Percentiles rank a stretch among this genome's conserved stretches.
Evolutionary conservation across 1,140 invertebrate species (phyloP).

Genomic region (Globodera ellingtonae): DNA sequence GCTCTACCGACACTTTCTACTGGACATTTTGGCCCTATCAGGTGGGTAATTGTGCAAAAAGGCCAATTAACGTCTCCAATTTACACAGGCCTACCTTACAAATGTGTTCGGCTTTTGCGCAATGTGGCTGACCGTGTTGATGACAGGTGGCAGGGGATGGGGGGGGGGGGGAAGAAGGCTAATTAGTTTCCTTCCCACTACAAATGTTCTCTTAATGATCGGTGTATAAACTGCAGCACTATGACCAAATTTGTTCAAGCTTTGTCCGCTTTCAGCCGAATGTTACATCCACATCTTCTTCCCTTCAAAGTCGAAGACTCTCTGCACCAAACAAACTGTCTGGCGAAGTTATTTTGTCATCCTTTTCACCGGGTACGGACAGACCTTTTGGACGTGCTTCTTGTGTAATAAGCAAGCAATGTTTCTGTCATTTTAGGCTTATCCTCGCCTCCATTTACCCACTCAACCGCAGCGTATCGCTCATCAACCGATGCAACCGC

Average conservation of each 20-base stretch:
- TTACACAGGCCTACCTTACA: constrained; percentile 50
- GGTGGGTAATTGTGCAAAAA: constrained; percentile 5
- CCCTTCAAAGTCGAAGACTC: constrained; percentile 50
- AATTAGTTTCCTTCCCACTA: too few species aligned
- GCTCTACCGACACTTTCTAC: constrained; percentile 43
- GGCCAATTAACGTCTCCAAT: constrained; percentile 20
- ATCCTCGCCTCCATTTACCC: constrained; percentile 57
- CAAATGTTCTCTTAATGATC: too few species aligned
- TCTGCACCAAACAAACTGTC: constrained; percentile 59
- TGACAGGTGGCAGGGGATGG: too few species aligned
- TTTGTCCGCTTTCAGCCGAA: constrained; percentile 38
- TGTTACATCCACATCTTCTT: constrained; percentile 60
- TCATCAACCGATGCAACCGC: constrained; percentile 36
- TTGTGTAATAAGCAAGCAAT: too few species aligned
- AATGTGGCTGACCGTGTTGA: constrained; percentile 65
- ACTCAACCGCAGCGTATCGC: constrained; percentile 48
- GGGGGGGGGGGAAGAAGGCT: too few species aligned
- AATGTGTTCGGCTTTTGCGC: constrained; percentile 58
- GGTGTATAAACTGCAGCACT: not conserved
- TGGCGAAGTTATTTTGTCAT: constrained; percentile 52
- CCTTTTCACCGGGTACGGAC: constrained; percentile 27
- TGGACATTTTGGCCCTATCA: constrained; percentile 56
- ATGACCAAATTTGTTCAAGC: not conserved
- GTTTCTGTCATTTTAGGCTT: constrained; percentile 5
- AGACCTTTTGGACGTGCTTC: too few species aligned